Conservation (phyloP, 2,888 invertebrate genomes). For the Dendrolimus houi region DNA sequence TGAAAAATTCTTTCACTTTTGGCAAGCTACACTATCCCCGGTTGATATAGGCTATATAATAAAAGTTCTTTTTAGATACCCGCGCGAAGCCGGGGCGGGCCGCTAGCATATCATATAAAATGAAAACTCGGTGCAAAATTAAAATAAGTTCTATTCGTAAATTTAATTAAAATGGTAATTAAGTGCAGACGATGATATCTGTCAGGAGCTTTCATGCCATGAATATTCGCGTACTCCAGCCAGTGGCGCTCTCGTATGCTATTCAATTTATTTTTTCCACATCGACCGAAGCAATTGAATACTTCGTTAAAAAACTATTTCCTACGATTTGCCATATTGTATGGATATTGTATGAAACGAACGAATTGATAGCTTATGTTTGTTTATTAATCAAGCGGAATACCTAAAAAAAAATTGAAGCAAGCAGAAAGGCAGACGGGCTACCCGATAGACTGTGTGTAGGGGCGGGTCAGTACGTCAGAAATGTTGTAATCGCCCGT, state of each 20-base stretch:
- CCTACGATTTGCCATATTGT: slow-evolving; percentile 15
- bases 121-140: slow-evolving; percentile 17
- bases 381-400: slow-evolving; percentile 1
- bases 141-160: slow-evolving; percentile 17
- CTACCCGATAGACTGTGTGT: too few species aligned
- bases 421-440: too few species aligned
- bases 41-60: too few species aligned
- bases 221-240: slow-evolving; percentile 14
- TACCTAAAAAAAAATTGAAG: too few species aligned
- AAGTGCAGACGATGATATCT: slow-evolving; percentile 24
- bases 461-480: too few species aligned
- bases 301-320: slow-evolving; percentile 24
- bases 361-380: slow-evolving; percentile 6
- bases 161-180: slow-evolving; percentile 53
- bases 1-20: too few species aligned
- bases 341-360: slow-evolving; percentile 11
- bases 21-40: too few species aligned
- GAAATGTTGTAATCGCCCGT: too few species aligned
- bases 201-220: slow-evolving; percentile 19
- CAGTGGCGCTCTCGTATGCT: slow-evolving; percentile 16
- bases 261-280: slow-evolving; percentile 31
- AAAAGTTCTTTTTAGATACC: too few species aligned
- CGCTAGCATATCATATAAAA: slow-evolving; percentile 6
- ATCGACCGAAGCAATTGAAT: slow-evolving; percentile 25
- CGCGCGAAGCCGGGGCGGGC: too few species aligned